Evolutionary conservation across 2,888 invertebrate species (phyloP).

Genomic region (Mythimna pallens): DNA sequence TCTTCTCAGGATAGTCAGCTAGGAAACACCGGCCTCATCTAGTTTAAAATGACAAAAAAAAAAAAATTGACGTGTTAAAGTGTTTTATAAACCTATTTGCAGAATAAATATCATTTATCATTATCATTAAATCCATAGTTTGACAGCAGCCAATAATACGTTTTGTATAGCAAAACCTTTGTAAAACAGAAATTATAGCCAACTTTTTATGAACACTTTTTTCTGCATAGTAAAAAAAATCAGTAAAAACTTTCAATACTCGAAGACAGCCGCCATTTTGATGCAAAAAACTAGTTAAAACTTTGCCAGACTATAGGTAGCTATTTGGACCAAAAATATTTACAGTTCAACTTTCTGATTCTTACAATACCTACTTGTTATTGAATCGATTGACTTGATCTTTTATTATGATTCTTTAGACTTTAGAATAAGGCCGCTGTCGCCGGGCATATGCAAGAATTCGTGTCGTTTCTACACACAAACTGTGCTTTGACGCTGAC

Average conservation of each 20-base stretch:
- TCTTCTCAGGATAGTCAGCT: too few species aligned
- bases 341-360: conserved; percentile 33
- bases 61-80: too few species aligned
- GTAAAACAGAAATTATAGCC: not conserved
- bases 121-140: too few species aligned
- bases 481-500: too few species aligned
- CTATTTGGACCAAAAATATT: conserved; percentile 16
- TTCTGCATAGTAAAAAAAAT: not conserved
- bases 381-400: not conserved
- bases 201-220: conserved; percentile 34
- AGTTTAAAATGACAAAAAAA: too few species aligned
- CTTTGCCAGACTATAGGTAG: not conserved
- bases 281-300: conserved; percentile 6
- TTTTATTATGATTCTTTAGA: not conserved
- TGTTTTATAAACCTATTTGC: too few species aligned
- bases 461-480: too few species aligned
- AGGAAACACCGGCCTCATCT: too few species aligned
- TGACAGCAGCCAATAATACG: not conserved
- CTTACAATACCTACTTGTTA: conserved; percentile 15
- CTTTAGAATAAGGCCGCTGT: too few species aligned
- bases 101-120: too few species aligned
- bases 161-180: not conserved
- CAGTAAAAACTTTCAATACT: conserved; percentile 22
- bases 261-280: not conserved
- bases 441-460: too few species aligned